These are phyloP conservation scores for Dipodomys ordii DNA, from an alignment of 2,113 vertebrate species.

Conservation along the genomic window DNA sequence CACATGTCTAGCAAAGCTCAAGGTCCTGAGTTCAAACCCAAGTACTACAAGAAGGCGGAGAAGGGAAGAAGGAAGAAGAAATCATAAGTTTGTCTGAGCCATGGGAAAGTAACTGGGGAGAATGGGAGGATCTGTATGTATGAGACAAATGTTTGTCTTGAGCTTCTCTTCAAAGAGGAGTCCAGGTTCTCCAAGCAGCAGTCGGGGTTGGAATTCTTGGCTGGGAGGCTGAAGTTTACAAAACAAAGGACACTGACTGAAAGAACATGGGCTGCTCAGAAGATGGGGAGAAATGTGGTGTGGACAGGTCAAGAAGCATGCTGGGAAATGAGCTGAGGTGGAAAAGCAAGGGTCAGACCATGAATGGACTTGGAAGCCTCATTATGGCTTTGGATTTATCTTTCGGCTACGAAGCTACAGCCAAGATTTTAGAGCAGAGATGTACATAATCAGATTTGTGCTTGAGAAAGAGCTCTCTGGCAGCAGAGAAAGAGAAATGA, in stretches of 20 bases:
- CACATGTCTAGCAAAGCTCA: too few species aligned
- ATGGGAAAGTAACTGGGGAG: background rate
- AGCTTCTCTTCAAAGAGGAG: slow-evolving; percentile 7
- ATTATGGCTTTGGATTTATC: slow-evolving; percentile 71
- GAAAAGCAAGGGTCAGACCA: slow-evolving; percentile 34
- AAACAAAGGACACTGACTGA: background rate
- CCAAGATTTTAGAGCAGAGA: slow-evolving; percentile 77
- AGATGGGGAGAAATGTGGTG: too few species aligned
- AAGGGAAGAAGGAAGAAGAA: too few species aligned
- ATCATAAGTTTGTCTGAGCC: background rate
- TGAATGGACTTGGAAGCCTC: slow-evolving; percentile 66
- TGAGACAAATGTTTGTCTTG: background rate
- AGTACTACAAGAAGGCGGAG: too few species aligned
- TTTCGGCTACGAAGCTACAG: slow-evolving; percentile 61
- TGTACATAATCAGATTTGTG: slow-evolving; percentile 80
- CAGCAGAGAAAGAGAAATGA: slow-evolving; percentile 67
- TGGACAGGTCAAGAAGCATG: slow-evolving; percentile 8
- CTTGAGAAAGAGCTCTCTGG: slow-evolving; percentile 78
- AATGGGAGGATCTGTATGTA: background rate
- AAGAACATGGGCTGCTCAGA: background rate
- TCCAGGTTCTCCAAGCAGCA: background rate
- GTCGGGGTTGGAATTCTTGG: background rate
- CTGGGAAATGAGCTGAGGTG: slow-evolving; percentile 35
- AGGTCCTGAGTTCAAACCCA: too few species aligned
- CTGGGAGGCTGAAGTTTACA: background rate